These are phyloP conservation scores for Perca flavescens DNA, from an alignment of 2,113 vertebrate genomes.

Conservation along the genomic window DNA sequence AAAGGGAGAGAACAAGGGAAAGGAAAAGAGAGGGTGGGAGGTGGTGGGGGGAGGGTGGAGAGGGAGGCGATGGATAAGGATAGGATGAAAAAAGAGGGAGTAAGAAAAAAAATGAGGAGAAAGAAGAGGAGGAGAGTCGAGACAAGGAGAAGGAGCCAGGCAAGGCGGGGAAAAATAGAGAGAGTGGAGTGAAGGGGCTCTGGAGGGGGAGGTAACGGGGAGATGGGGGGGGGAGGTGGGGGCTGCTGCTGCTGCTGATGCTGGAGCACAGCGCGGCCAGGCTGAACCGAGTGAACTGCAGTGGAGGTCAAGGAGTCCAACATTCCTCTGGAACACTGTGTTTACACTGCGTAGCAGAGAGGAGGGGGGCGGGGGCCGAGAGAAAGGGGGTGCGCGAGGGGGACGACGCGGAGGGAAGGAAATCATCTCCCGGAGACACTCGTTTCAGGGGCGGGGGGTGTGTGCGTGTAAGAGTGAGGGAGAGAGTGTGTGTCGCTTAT, in stretches of 20 bases:
- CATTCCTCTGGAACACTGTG: slow-evolving; percentile 88
- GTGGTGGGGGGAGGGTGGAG: neutral
- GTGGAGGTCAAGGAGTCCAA: slow-evolving; percentile 88
- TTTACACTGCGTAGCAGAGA: slow-evolving; percentile 84
- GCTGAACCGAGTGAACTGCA: slow-evolving; percentile 87
- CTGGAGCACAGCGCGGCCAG: slow-evolving; percentile 84
- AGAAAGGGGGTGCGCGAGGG: slow-evolving; percentile 67
- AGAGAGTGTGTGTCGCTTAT: slow-evolving; percentile 32
- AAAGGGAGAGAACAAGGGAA: slow-evolving; percentile 1
- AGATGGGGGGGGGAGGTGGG: slow-evolving; percentile 16
- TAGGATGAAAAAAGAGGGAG: slow-evolving; percentile 16
- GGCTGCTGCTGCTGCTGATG: slow-evolving; percentile 64
- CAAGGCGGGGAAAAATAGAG: slow-evolving; percentile 37
- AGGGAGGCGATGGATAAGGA: slow-evolving; percentile 32
- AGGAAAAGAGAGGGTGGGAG: neutral
- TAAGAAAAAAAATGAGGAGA: slow-evolving; percentile 25
- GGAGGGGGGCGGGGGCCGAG: slow-evolving; percentile 40
- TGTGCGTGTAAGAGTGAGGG: slow-evolving; percentile 5
- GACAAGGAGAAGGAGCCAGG: slow-evolving; percentile 41
- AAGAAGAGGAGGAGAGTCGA: slow-evolving; percentile 22
- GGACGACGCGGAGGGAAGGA: slow-evolving; percentile 80
- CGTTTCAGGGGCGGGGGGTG: neutral
- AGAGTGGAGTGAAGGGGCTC: slow-evolving; percentile 57
- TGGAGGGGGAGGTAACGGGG: slow-evolving; percentile 33
- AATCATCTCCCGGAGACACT: slow-evolving; percentile 79